These are phyloP conservation scores for Aphrocallistes beatrix DNA, from an alignment of 37 sponge, comb jelly and placozoan species.

Conservation along the genomic window DNA sequence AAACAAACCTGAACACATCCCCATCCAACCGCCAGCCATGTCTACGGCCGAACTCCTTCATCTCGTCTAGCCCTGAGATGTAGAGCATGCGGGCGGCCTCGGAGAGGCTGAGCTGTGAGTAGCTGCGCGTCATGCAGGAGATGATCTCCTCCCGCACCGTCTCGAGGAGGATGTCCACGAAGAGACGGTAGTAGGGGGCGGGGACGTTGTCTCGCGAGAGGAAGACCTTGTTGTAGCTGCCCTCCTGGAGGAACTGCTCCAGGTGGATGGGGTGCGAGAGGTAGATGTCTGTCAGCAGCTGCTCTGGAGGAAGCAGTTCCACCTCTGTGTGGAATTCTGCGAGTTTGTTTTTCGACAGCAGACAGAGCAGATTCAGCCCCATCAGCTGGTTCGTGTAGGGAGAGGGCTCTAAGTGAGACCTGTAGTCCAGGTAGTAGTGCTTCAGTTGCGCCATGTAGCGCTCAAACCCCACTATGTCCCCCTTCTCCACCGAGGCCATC, in stretches of 20 bases:
- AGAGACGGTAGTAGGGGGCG: slow-evolving; percentile 68
- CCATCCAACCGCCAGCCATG: slow-evolving; percentile 42
- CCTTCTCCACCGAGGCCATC: slow-evolving; percentile 72
- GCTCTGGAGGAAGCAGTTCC: slow-evolving; percentile 55
- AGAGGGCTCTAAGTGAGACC: slow-evolving; percentile 36
- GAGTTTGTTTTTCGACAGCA: slow-evolving; percentile 77
- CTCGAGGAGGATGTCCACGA: slow-evolving; percentile 71
- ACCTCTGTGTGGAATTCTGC: slow-evolving; percentile 94
- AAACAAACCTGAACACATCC: slow-evolving; percentile 27
- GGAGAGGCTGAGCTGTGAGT: slow-evolving; percentile 20
- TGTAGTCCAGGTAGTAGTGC: slow-evolving; percentile 85
- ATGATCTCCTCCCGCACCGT: slow-evolving; percentile 88
- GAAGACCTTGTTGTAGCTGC: slow-evolving; percentile 91
- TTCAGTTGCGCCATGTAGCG: slow-evolving; percentile 86
- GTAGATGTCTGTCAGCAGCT: slow-evolving; percentile 66
- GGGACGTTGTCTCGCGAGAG: slow-evolving; percentile 79
- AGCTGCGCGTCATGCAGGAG: slow-evolving; percentile 64
- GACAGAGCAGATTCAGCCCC: slow-evolving; percentile 76
- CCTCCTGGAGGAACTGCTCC: slow-evolving; percentile 96
- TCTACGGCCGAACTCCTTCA: slow-evolving; percentile 27
- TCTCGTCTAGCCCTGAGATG: slow-evolving; percentile 24
- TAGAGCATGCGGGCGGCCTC: slow-evolving; percentile 64
- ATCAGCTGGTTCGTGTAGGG: slow-evolving; percentile 67
- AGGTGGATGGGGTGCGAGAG: slow-evolving; percentile 74
- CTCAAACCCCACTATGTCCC: slow-evolving; percentile 74